Evolutionary conservation across 2,797 vertebrate genomes (phyloP).

Genomic region (Cacajao melanocephalus): DNA sequence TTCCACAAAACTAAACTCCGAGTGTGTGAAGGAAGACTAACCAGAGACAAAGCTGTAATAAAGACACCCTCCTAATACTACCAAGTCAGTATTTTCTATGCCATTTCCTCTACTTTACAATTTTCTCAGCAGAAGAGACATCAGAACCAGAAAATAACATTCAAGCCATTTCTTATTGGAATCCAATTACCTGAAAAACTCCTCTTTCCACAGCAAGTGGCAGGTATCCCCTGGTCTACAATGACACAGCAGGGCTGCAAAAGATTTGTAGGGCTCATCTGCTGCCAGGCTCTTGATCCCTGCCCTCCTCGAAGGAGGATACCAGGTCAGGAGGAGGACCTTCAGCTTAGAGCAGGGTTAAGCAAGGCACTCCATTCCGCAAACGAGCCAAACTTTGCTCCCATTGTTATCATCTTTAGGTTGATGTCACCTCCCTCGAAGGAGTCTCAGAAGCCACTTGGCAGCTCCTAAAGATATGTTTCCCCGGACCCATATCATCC

Average conservation of each 20-base stretch:
- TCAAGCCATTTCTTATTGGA: slow-evolving; percentile 75
- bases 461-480: slow-evolving; percentile 10
- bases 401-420: slow-evolving; percentile 36
- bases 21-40: slow-evolving; percentile 64
- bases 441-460: slow-evolving; percentile 46
- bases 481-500: slow-evolving; percentile 34
- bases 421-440: slow-evolving; percentile 41
- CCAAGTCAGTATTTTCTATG: slow-evolving; percentile 46
- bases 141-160: slow-evolving; percentile 58
- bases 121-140: slow-evolving; percentile 57
- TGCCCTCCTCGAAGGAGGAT: slow-evolving; percentile 14
- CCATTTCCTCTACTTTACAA: slow-evolving; percentile 69
- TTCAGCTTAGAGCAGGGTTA: neutral
- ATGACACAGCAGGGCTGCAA: slow-evolving; percentile 84
- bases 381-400: slow-evolving; percentile 75
- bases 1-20: slow-evolving; percentile 42
- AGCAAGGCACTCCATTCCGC: slow-evolving; percentile 1
- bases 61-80: slow-evolving; percentile 60
- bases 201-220: slow-evolving; percentile 54
- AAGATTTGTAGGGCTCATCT: slow-evolving; percentile 48
- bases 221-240: slow-evolving; percentile 70
- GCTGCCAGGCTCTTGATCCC: slow-evolving; percentile 58
- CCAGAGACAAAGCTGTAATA: slow-evolving; percentile 72
- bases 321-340: slow-evolving; percentile 39
- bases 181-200: slow-evolving; percentile 73